Percentiles rank a stretch among this genome's conserved stretches.
These are phyloP conservation scores for Cephus runcator DNA, from an alignment of 2,888 invertebrate genomes.

Conservation along the genomic window DNA sequence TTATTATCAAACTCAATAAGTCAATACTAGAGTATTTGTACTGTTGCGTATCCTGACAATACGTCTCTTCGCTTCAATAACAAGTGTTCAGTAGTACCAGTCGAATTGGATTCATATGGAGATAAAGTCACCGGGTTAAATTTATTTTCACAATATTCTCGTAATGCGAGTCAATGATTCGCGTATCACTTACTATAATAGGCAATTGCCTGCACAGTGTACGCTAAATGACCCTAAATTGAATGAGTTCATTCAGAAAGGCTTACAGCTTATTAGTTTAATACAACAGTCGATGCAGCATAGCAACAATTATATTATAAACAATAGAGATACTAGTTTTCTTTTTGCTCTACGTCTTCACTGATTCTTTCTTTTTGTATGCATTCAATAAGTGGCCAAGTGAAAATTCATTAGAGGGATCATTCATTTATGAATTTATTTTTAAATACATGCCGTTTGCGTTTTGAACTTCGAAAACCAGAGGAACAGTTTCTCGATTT, in stretches of 20 bases:
- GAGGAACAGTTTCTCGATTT: conserved; percentile 12
- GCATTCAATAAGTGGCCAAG: not conserved
- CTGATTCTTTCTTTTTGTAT: not conserved
- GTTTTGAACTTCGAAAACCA: conserved; percentile 19
- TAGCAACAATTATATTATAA: not conserved
- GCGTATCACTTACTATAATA: not conserved
- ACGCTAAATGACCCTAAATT: not conserved
- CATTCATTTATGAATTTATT: conserved; percentile 22
- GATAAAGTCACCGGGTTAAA: not conserved
- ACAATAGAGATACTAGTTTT: not conserved
- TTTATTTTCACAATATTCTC: not conserved
- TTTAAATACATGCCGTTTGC: conserved; percentile 31
- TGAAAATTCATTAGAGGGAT: not conserved
- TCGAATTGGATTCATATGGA: not conserved
- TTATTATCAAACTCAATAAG: not conserved
- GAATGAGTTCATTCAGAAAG: not conserved
- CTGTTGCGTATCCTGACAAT: not conserved
- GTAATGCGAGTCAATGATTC: not conserved
- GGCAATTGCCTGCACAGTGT: not conserved
- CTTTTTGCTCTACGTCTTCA: not conserved
- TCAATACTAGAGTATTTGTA: not conserved
- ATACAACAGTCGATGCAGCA: not conserved
- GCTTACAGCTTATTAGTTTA: not conserved
- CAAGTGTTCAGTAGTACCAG: not conserved
- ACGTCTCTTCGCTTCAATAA: not conserved